A percentile compares a stretch with the other conserved stretches of the same genome.
These are phyloP conservation scores for Bos javanicus DNA, from an alignment of 2,113 vertebrate genomes.

Conservation along the genomic window DNA sequence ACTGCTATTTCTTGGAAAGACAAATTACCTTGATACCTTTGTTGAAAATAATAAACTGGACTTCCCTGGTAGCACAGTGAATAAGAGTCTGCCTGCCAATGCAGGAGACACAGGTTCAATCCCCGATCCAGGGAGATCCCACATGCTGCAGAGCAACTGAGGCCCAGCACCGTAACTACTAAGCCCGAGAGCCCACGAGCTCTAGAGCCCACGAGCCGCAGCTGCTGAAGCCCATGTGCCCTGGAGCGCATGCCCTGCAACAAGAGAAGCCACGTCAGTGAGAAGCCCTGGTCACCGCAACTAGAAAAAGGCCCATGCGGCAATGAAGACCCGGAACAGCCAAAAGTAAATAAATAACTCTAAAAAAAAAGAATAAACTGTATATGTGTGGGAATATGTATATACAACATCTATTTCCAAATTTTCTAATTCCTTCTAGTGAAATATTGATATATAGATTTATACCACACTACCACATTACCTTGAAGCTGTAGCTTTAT, in stretches of 20 bases:
- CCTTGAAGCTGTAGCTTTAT: not conserved
- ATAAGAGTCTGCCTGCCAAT: not conserved
- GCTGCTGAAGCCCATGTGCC: not conserved
- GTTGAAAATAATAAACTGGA: not conserved
- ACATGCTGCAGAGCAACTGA: not conserved
- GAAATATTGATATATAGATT: not conserved
- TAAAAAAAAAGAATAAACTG: not conserved
- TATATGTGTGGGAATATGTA: not conserved
- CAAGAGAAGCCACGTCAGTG: not conserved
- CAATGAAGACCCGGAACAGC: not conserved
- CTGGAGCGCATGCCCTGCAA: rapidly evolving
- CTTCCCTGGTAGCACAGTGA: not conserved
- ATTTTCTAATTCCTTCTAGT: not conserved
- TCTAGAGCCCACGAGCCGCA: not conserved
- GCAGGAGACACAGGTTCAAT: not conserved
- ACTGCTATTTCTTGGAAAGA: not conserved
- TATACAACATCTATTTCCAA: not conserved
- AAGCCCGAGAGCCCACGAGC: not conserved
- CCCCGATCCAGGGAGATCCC: not conserved
- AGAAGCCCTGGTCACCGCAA: not conserved
- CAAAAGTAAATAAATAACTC: not conserved
- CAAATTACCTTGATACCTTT: not conserved
- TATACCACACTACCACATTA: not conserved
- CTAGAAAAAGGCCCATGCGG: not conserved
- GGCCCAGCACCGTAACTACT: not conserved